Base-by-base conservation (phyloP, 2,113 vertebrate species). In the Pterocles orientalis region DNA sequence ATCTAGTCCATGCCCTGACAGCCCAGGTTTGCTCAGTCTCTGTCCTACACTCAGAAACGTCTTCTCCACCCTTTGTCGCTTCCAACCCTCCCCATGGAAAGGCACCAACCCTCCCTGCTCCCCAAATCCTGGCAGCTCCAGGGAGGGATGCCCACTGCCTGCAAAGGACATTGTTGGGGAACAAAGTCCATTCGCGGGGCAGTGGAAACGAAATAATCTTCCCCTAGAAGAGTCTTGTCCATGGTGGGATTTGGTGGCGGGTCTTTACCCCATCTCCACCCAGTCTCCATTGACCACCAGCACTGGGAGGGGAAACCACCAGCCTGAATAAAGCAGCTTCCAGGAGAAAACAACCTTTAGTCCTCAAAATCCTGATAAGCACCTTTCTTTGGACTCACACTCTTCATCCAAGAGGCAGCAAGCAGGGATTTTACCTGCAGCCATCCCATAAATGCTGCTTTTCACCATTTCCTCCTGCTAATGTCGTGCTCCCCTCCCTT, bases 401-500 rank as follows among this genome's bases (percentile, higher is more conserved):
- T 11, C 33, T 78, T 61, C 71, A 54, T 33, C 48, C 29, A 48
- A 61, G 79, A 60, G 68, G 6, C 25, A 57, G 36, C 19, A 69
- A 6, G 2, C 19, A 24, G 8, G 6, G 33, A 18, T 86, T 93
- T 92, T 57, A 48, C 23, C 25, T 70, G 18, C 28, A 82, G 28
- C 47, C 39, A 31, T 36, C 18, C 33, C 26, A 19, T 7, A 90
- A 89, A 71, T 57, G 26, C 29, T 57, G 31, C 8, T 81, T 88
- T 92, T 75, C 72, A 58, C 34, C 6, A 1, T 56, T 73, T 47
- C 8, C 34, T 77, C 20, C 56, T 71, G 23, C 54, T 66, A 68
- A 48, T 0, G 0, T 8, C 0, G 1, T 41, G 41, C 5, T 77
- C 43, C 61, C 68, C 43, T 75, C 60, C 79, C 33, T 61, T 54